Percentiles rank a stretch among this genome's conserved stretches.
These are phyloP conservation scores for Mormyrus iriodes DNA, from an alignment of 2,113 vertebrate genomes.

Conservation along the genomic window DNA sequence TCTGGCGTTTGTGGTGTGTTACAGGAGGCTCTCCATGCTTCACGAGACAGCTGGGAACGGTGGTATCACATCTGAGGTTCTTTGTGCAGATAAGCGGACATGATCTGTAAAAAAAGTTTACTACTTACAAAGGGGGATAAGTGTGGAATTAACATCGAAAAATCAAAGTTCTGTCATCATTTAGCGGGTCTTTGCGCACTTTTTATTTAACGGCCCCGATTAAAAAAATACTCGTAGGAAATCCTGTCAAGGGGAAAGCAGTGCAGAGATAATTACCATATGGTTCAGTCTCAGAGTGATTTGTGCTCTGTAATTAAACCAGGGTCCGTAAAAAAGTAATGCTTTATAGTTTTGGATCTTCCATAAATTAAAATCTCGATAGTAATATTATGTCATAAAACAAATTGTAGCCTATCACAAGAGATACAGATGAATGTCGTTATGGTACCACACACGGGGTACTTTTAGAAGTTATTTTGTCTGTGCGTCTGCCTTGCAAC, in stretches of 20 bases:
- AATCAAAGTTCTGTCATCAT: not conserved
- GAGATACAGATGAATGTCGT: not conserved
- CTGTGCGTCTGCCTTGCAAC: not conserved
- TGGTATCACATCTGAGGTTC: not conserved
- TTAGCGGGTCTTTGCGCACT: not conserved
- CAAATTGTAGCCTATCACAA: not conserved
- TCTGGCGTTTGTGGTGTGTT: not conserved
- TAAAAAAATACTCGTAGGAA: not conserved
- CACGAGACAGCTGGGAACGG: not conserved
- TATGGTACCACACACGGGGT: not conserved
- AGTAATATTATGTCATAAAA: not conserved
- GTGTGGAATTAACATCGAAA: not conserved
- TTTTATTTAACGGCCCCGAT: not conserved
- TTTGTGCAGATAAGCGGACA: not conserved
- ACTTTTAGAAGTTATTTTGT: not conserved
- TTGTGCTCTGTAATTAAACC: constrained; percentile 15
- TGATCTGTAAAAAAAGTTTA: not conserved
- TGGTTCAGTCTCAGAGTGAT: not conserved
- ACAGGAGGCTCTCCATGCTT: not conserved
- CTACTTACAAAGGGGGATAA: not conserved
- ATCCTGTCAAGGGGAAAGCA: not conserved
- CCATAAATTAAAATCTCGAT: not conserved
- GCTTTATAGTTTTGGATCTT: not conserved
- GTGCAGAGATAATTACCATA: not conserved
- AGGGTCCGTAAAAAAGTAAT: not conserved